Evolutionary conservation across 2,113 vertebrate genomes (phyloP), one percentile per base, ranked within the genome.

Genomic region (Stercorarius parasiticus): DNA sequence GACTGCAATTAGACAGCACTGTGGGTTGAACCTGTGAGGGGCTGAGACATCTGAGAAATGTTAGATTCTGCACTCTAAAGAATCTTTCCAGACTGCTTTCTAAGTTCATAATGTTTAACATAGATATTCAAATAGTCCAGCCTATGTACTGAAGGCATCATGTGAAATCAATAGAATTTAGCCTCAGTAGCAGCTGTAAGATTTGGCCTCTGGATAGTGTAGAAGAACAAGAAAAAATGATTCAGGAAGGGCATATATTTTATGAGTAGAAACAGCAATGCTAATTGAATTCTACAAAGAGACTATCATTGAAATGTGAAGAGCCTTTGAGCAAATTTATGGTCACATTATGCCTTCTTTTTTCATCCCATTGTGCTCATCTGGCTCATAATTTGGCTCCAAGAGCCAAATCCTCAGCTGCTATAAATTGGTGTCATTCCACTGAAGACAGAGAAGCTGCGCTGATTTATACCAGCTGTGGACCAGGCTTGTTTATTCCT

Each of bases 261-360:
- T 84, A 92, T 93, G 92, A 90, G 88, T 69, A 86, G 93, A 87
- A 97, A 84, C 76, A 93, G 83, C 91, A 92, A 69, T 93, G 65
- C 69, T 97, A 96, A 96, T 88, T 95, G 94, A 97, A 93, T 95
- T 97, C 88, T 82, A 94, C 80, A 91, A 91, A 92, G 93, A 95
- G 86, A 87, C 49, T 89, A 88, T 78, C 91, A 92, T 69, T 91
- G 86, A 95, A 92, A 92, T 91, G 66, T 93, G 95, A 92, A 97
- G 86, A 91, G 88, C 91, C 62, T 96, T 96, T 94, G 56, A 94
- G 62, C 53, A 91, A 95, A 92, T 97, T 95, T 96, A 95, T 97
- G 65, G 73, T 61, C 65, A 86, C 81, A 95, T 95, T 95, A 84
- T 59, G 86, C 80, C 73, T 89, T 95, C 70, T 92, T 95, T 96